These are phyloP conservation scores for Gryllus bimaculatus DNA, from an alignment of 1,140 invertebrate genomes.

Conservation along the genomic window DNA sequence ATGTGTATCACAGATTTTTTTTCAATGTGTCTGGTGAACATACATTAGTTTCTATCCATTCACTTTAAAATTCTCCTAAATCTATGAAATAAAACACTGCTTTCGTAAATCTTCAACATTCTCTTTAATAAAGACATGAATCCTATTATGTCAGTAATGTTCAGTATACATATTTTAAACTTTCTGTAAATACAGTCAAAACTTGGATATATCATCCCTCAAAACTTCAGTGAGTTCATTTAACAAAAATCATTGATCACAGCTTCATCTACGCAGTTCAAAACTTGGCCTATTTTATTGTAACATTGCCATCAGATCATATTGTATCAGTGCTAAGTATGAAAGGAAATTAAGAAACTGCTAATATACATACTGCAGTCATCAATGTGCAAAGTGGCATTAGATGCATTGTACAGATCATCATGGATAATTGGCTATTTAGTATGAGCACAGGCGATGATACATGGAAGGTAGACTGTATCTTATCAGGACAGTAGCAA, in stretches of 20 bases:
- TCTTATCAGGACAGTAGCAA: not conserved
- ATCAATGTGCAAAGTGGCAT: not conserved
- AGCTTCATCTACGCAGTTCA: not conserved
- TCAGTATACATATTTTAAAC: not conserved
- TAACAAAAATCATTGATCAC: slow-evolving; percentile 2
- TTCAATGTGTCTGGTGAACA: too few species aligned
- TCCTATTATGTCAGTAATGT: not conserved
- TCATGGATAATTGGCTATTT: not conserved
- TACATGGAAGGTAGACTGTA: not conserved
- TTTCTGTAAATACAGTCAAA: not conserved
- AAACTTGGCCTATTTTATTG: not conserved
- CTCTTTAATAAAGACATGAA: slow-evolving; percentile 1
- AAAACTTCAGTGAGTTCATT: not conserved
- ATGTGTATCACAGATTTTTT: too few species aligned
- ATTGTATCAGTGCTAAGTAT: not conserved
- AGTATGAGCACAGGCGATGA: not conserved
- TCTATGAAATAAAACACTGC: too few species aligned
- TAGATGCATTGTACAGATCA: not conserved
- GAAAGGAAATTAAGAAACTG: not conserved
- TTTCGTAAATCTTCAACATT: not conserved
- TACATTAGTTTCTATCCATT: too few species aligned
- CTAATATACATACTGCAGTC: not conserved
- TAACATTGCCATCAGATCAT: not conserved
- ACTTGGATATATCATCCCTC: not conserved
- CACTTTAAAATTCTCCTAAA: too few species aligned